Base-by-base conservation (phyloP, 2,888 invertebrate species). In the Drosophila conformis region DNA sequence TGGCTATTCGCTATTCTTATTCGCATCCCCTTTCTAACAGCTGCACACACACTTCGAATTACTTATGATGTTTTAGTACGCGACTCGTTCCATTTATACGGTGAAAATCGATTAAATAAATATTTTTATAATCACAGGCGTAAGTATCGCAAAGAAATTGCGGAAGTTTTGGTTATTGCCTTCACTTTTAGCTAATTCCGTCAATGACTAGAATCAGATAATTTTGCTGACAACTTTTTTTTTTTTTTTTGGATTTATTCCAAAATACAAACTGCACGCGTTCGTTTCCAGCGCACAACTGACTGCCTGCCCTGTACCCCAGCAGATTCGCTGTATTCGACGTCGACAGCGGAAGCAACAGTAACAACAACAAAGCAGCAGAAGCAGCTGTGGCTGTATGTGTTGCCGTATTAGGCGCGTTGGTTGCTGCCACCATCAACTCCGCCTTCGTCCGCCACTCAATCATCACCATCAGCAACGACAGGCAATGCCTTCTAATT, bases 201-300 rank as follows among this genome's bases (percentile, higher is more conserved):
- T 68, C 40, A 58, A 27, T 48, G n/a, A n/a, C 21, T 36, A n/a
- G 36, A 64, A 58, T 62, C 54, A 71, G 52, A 56, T 69, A 64
- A 66, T 29, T 49, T 64, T 42, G 57, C 33, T 31, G 15, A 33
- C 46, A 54, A 36, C 21, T 53, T 49, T 10, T 21, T 8, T 15
- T 46, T 5, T 29, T 29, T 5, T 51, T 68, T 21, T 46, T 49
- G 36, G 49, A 57, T 25, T 73, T 63, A 64, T 76, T 76, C 59
- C 38, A 78, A 69, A 78, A 72, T 69, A 63, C 73, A 91, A 82
- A 89, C 91, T 90, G 88, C 74, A 87, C 91, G 87, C 91, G 83
- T 86, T 86, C 89, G 86, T 84, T 81, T 82, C 82, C 86, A 85
- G 86, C 83, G 80, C 78, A 80, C 89, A 87, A 91, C 92, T 91